Evolutionary conservation across 1,140 invertebrate species (phyloP), one percentile per base, ranked within the genome.

Genomic region (Samia ricini): DNA sequence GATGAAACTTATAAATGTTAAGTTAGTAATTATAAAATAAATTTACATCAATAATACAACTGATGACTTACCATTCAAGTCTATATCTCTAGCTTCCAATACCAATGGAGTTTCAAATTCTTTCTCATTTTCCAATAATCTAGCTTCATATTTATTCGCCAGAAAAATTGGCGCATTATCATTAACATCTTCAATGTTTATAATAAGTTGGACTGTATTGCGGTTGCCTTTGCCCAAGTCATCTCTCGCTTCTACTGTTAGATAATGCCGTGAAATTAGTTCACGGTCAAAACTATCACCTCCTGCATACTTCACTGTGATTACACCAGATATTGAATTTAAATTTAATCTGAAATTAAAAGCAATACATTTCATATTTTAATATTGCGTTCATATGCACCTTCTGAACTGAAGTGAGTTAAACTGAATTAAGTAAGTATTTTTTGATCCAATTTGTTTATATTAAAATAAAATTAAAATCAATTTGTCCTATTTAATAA

Each of bases 241-340:
- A 83, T 99, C 98, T 69, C 96, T 91, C 0, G 97, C 98, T 85
- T 99, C 98, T 0, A 98, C 95, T 0, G 97, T 98, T 4, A 99
- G 90, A 89, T 95, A 98, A 91, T 98, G 97, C 6, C 95, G 93
- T 0, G 95, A 94, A 8, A 96, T 93, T 23, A 96, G 92, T 88
- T 99, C 98, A 24, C 98, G 91, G 86, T 99, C 98, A 75, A 99
- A 97, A 61, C 92, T 93, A 2, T 94, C 88, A 10, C 92, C 93
- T 0, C 95, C 95, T 0, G 94, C 91, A 64, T 93, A 91, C 77
- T 95, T 95, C 1, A 98, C 95, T 1, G 94, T 95, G 61, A 99
- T 95, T 4, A 95, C 91, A 0, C 98, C 98, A 24, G 95, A 95
- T 51, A 95, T 91, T 42, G 95, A 93, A 85, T 99, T 95, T 22